Conservation (phyloP, 1,140 invertebrate genomes). For the Harpegnathos saltator region DNA sequence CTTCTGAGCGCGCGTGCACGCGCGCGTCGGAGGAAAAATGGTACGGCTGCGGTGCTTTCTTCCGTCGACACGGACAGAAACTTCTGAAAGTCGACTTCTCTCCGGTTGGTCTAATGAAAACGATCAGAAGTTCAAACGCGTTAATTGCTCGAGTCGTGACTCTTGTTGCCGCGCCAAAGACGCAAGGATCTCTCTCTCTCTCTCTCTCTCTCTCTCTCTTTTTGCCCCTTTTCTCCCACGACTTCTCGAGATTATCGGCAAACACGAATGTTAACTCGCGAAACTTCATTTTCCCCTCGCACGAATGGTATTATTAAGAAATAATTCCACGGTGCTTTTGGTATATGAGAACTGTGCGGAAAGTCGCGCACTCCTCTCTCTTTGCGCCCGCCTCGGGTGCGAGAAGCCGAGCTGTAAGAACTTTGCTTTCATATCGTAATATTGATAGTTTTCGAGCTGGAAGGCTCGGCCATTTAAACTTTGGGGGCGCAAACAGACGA, state of each 20-base stretch:
- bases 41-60: neutral
- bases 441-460: conserved; percentile 1
- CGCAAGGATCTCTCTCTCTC: too few relatives aligned
- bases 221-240: neutral
- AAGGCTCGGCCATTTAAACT: conserved; percentile 5
- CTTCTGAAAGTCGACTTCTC: conserved; percentile 21
- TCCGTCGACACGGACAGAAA: neutral
- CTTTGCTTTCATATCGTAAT: conserved; percentile 1
- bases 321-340: conserved; percentile 4
- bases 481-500: neutral
- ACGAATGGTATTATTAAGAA: conserved; percentile 14
- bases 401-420: neutral
- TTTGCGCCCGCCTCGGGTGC: neutral
- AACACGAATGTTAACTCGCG: conserved; percentile 4
- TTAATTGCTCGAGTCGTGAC: conserved; percentile 33
- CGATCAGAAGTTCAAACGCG: conserved; percentile 13
- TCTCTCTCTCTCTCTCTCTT: too few relatives aligned
- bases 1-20: neutral
- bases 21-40: neutral
- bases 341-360: neutral
- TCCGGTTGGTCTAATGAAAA: conserved; percentile 39
- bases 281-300: neutral
- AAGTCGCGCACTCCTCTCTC: conserved; percentile 12
- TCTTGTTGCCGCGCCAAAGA: conserved; percentile 19
- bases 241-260: conserved; percentile 11